Evolutionary conservation across 2,888 invertebrate genomes (phyloP), one percentile per base, ranked within the genome.

Genomic region (Pimpla rufipes): DNA sequence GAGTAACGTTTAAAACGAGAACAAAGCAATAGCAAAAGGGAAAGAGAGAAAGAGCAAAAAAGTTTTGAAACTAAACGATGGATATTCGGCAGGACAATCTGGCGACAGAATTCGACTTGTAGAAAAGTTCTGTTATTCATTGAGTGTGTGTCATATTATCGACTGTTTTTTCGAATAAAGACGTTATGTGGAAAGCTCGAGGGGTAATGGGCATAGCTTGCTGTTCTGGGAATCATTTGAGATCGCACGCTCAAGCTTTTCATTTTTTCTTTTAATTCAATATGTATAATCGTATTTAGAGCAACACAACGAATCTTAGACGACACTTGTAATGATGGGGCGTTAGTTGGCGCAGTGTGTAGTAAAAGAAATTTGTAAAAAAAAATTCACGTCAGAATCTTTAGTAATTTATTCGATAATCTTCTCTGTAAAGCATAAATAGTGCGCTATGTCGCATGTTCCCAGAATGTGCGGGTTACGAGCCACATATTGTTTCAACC

Each of bases 401-500:
- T 40, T 52, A 21, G 35, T 13, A 40, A 6, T 40, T 37, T 68
- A 50, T 70, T 21, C 21, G 6, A 40, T 52, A 40, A 40, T 21
- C 37, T 35, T 42, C 23, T 10, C 42, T 16, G 57, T 37, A 42
- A 73, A 59, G 59, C 59, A 59, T 73, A 57, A 45, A 40, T 50
- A 64, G 18, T 45, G 42, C 13, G 79, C 79, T 23, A 71, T 75
- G 47, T 78, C 78, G 79, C 67, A 73, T 78, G 83, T 79, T 90
- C 89, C 88, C 87, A 88, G 87, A 90, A 91, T 88, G 88, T 23
- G 86, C 88, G 87, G 87, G 88, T 87, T 86, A 89, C 87, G 35
- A 89, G 90, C 90, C 91, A 91, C 92, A 91, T 93, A 93, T 93
- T 93, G 93, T 93, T 93, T 93, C 92, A 92, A 92, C 92, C 93